phyloP scores from a whole-genome alignment of 1,140 invertebrate species.

The Drosophila lacertosa region DNA sequence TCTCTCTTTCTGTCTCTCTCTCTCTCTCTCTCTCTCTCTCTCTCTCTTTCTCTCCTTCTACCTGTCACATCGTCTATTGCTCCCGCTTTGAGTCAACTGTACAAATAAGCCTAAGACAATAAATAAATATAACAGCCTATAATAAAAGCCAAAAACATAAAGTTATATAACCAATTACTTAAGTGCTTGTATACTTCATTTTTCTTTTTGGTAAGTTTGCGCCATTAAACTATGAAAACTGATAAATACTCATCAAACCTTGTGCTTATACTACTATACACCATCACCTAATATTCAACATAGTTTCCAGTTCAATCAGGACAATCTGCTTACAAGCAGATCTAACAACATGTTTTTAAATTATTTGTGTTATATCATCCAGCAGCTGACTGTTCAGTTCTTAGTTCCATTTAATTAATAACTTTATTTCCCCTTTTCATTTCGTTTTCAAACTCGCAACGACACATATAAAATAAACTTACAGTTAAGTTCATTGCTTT shows the following conservation, averaged over 20 bases:
- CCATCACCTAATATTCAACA: constrained; percentile 22
- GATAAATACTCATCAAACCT: constrained; percentile 22
- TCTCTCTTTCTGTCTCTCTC: constrained; percentile 1
- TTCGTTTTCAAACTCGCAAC: constrained; percentile 11
- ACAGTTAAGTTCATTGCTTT: constrained; percentile 53
- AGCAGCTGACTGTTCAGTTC: constrained; percentile 20
- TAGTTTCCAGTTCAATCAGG: constrained; percentile 22
- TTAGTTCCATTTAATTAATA: constrained; percentile 19
- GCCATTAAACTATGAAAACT: constrained; percentile 42
- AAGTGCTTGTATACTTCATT: constrained; percentile 53
- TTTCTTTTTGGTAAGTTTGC: constrained; percentile 74
- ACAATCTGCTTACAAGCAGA: constrained; percentile 19
- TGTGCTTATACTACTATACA: constrained; percentile 11
- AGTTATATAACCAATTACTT: constrained; percentile 44
- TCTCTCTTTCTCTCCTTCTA: constrained; percentile 30
- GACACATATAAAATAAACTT: constrained; percentile 32
- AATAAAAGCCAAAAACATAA: constrained; percentile 36
- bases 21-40: constrained; percentile 18
- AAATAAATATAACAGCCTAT: constrained; percentile 20
- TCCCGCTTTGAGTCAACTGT: constrained; percentile 69
- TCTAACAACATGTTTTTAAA: constrained; percentile 15
- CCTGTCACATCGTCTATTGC: constrained; percentile 39
- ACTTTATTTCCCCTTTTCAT: constrained; percentile 19
- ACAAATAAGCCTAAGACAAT: constrained; percentile 41
- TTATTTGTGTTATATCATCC: constrained; percentile 5